phyloP scores from a whole-genome alignment of 2,888 invertebrate genomes.

The Carpatolechia fugitivella region DNA sequence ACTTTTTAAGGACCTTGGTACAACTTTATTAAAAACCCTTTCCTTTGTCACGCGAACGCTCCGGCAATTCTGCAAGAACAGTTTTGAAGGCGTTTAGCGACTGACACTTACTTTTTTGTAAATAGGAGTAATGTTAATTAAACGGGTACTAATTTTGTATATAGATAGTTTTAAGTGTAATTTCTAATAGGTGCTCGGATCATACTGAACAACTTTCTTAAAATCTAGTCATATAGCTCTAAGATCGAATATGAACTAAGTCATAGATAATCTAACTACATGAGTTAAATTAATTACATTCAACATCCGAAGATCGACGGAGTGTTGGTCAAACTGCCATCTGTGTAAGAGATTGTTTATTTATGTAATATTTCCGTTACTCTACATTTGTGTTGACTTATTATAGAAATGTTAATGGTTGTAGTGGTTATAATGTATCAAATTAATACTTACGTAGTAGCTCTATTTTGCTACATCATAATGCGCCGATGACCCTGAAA shows the following conservation, averaged over 20 bases:
- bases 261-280: constrained; percentile 11
- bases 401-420: too few relatives aligned
- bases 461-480: too few relatives aligned
- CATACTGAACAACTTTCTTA: constrained; percentile 7
- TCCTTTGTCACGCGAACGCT: not conserved
- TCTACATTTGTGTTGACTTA: too few relatives aligned
- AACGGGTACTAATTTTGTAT: constrained; percentile 74
- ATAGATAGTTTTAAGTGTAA: constrained; percentile 70
- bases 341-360: too few relatives aligned
- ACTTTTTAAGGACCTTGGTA: not conserved
- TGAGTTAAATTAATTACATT: too few relatives aligned
- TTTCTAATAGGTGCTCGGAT: constrained; percentile 53
- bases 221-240: constrained; percentile 19
- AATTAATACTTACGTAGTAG: too few relatives aligned
- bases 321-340: not conserved
- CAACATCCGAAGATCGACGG: not conserved
- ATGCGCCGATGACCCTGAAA: too few relatives aligned
- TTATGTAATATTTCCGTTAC: too few relatives aligned
- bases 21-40: not conserved
- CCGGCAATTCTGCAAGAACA: not conserved
- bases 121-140: constrained; percentile 60
- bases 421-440: too few relatives aligned
- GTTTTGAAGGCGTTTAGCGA: constrained; percentile 18
- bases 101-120: constrained; percentile 45
- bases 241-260: constrained; percentile 8